phyloP scores from a whole-genome alignment of 2,888 invertebrate genomes.

The Hetaerina titia region DNA sequence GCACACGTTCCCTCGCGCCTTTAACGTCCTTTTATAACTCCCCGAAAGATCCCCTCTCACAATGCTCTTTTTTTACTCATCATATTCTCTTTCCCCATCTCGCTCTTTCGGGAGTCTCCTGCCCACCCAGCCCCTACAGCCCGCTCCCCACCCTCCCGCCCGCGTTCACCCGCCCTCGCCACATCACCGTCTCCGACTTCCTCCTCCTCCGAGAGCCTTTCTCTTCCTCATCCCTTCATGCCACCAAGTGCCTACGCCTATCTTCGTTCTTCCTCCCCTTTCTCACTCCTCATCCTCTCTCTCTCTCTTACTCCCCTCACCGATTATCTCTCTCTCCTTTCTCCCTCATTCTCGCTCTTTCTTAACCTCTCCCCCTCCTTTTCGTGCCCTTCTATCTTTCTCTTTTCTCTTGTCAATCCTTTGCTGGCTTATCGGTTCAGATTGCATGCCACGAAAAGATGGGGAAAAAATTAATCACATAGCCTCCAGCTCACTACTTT shows the following conservation, averaged over 20 bases:
- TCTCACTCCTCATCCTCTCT: not conserved
- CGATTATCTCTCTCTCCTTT: not conserved
- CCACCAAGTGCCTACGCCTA: not conserved
- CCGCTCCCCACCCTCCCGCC: too few species aligned
- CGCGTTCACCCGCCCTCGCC: too few species aligned
- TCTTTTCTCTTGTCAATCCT: not conserved
- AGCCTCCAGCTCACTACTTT: not conserved
- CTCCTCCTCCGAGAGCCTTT: too few species aligned
- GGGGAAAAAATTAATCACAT: constrained; percentile 1
- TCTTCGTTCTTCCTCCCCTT: not conserved
- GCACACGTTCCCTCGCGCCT: not conserved
- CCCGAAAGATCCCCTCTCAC: not conserved
- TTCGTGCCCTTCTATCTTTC: not conserved
- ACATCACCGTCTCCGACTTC: too few species aligned
- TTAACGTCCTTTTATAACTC: not conserved
- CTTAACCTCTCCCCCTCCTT: not conserved
- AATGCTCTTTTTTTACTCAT: not conserved
- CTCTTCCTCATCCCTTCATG: not conserved
- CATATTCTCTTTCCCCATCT: too few species aligned
- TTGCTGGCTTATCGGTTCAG: not conserved
- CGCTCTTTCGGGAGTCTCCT: too few species aligned
- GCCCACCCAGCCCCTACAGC: too few species aligned
- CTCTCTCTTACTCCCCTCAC: not conserved
- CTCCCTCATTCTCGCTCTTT: not conserved
- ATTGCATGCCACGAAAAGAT: not conserved